phyloP scores from a whole-genome alignment of 2,888 invertebrate species.

The Acheta domesticus region DNA sequence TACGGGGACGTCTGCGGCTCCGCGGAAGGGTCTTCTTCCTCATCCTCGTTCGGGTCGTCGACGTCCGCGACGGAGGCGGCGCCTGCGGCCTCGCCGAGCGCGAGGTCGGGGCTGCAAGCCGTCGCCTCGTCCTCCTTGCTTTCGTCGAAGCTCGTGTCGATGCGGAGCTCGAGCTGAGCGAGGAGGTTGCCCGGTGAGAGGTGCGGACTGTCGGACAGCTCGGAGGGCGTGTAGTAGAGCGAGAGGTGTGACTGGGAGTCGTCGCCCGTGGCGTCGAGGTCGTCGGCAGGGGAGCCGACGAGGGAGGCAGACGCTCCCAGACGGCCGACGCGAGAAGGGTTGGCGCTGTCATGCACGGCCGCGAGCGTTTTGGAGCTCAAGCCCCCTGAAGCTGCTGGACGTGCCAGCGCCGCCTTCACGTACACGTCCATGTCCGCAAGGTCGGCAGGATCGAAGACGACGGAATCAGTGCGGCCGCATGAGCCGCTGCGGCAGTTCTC shows the following conservation, averaged over 20 bases:
- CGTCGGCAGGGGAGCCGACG: constrained; percentile 37
- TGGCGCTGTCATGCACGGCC: not conserved
- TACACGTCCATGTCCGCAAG: constrained; percentile 59
- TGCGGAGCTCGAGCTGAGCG: constrained; percentile 20
- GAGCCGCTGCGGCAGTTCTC: constrained; percentile 89
- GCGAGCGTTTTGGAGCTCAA: constrained; percentile 42
- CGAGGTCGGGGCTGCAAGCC: not conserved
- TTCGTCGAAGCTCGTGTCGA: constrained; percentile 26
- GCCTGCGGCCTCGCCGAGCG: constrained; percentile 29
- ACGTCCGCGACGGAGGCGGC: constrained; percentile 35
- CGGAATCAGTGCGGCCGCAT: constrained; percentile 72
- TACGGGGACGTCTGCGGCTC: constrained; percentile 38
- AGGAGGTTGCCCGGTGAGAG: constrained; percentile 34
- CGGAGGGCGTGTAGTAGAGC: constrained; percentile 80
- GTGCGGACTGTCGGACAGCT: constrained; percentile 53
- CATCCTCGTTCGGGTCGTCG: not conserved
- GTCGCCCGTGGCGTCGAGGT: constrained; percentile 50
- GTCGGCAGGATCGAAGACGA: constrained; percentile 64
- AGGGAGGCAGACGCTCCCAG: not conserved
- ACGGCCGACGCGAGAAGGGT: not conserved
- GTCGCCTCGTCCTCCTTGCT: constrained; percentile 20
- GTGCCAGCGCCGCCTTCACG: constrained; percentile 60
- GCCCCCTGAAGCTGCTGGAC: constrained; percentile 54
- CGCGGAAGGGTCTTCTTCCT: not conserved
- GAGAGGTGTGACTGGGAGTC: constrained; percentile 62